phyloP scores from a whole-genome alignment of 2,113 vertebrate species.

The Chunga burmeisteri region DNA sequence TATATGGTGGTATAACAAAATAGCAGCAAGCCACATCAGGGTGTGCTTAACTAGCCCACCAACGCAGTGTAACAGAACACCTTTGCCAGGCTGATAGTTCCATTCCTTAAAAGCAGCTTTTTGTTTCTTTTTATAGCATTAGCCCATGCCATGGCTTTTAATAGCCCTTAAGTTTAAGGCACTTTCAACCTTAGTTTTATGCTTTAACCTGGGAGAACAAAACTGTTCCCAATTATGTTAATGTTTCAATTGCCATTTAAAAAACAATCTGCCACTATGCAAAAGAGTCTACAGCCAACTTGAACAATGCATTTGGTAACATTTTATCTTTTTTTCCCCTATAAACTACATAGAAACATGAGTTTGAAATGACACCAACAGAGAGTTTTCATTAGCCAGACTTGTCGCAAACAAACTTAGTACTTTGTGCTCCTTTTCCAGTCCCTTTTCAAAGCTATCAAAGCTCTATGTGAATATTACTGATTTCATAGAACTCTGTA shows the following conservation, averaged over 20 bases:
- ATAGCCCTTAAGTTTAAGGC: not conserved
- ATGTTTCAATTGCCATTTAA: slow-evolving; percentile 13
- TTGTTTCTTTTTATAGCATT: slow-evolving; percentile 52
- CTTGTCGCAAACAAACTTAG: not conserved
- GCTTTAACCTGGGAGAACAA: not conserved
- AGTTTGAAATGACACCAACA: not conserved
- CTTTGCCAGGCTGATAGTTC: slow-evolving; percentile 6
- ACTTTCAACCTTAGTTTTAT: not conserved
- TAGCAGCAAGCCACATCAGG: slow-evolving; percentile 41
- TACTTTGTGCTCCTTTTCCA: not conserved
- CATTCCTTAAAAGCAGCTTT: slow-evolving; percentile 38
- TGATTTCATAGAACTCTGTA: not conserved
- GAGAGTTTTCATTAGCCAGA: not conserved
- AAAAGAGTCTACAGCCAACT: not conserved
- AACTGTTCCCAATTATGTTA: not conserved
- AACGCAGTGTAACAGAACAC: slow-evolving; percentile 50
- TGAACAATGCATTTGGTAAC: not conserved
- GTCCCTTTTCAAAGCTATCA: not conserved
- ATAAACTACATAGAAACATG: not conserved
- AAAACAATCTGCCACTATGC: not conserved
- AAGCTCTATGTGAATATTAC: not conserved
- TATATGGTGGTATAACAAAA: slow-evolving; percentile 37
- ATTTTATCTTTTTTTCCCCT: not conserved
- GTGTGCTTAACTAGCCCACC: slow-evolving; percentile 51
- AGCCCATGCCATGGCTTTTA: not conserved